phyloP scores from a whole-genome alignment of 1,140 invertebrate genomes.

The Drosophila willistoni region DNA sequence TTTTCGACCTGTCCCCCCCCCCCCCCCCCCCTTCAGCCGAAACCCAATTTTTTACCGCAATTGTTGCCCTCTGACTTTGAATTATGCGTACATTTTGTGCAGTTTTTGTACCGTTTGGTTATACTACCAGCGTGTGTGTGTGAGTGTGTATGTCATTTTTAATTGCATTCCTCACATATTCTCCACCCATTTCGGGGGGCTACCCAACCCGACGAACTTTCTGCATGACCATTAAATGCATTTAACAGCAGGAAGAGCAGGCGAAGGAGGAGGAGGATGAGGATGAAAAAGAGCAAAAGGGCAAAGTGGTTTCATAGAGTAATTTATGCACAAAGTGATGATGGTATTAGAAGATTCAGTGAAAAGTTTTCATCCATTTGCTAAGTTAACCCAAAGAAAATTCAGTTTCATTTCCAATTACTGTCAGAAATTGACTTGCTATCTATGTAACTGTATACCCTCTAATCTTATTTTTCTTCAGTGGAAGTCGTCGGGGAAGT shows the following conservation, averaged over 20 bases:
- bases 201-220: constrained; percentile 17
- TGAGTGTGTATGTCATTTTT: constrained; percentile 17
- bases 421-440: neutral
- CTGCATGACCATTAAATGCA: constrained; percentile 49
- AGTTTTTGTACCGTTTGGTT: neutral
- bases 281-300: neutral
- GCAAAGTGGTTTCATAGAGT: neutral
- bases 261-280: constrained; percentile 10
- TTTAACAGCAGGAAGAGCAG: constrained; percentile 26
- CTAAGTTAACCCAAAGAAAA: neutral
- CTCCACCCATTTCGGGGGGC: neutral
- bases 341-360: constrained; percentile 17
- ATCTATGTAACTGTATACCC: too few relatives aligned
- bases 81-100: constrained; percentile 9
- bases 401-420: neutral
- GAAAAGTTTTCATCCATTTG: neutral
- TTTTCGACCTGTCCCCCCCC: neutral
- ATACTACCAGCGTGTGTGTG: neutral
- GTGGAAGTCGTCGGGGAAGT: constrained; percentile 79
- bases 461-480: too few relatives aligned
- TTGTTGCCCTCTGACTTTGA: constrained; percentile 6
- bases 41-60: neutral
- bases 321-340: constrained; percentile 58
- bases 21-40: neutral
- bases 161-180: constrained; percentile 28